Conservation (phyloP, 2,888 invertebrate species). For the Chromoteleia sp. region DNA sequence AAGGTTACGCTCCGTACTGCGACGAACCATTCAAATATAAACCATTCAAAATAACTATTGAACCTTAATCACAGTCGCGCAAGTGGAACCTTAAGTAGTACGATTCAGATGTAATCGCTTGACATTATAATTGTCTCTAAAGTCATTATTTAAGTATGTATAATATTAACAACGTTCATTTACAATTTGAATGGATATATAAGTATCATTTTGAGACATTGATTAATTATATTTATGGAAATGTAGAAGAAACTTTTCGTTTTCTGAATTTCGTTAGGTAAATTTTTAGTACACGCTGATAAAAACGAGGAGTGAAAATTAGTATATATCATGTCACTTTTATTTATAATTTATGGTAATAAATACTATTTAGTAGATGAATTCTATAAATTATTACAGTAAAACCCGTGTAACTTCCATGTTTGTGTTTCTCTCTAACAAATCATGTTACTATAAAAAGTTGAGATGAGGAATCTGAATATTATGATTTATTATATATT, state of each 20-base stretch:
- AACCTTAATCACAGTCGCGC: slow-evolving; percentile 6
- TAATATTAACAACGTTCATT: slow-evolving; percentile 20
- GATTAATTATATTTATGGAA: slow-evolving; percentile 39
- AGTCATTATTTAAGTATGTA: slow-evolving; percentile 18
- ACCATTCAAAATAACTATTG: background rate
- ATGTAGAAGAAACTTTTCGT: slow-evolving; percentile 1
- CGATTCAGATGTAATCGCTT: slow-evolving; percentile 8
- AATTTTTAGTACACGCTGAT: too few species aligned
- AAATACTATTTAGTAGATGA: too few species aligned
- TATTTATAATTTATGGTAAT: too few species aligned
- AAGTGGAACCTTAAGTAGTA: slow-evolving; percentile 2
- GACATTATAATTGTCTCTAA: slow-evolving; percentile 28
- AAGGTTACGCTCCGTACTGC: slow-evolving; percentile 30
- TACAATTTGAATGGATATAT: slow-evolving; percentile 5
- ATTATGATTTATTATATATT: too few species aligned
- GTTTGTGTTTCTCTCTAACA: too few species aligned
- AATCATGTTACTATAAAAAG: too few species aligned
- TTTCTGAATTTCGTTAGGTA: background rate
- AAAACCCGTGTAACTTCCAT: too few species aligned
- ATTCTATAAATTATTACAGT: too few species aligned
- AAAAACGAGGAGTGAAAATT: too few species aligned
- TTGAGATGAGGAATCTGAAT: too few species aligned
- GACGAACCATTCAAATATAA: slow-evolving; percentile 37
- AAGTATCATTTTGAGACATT: slow-evolving; percentile 14
- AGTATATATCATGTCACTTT: too few species aligned